Evolutionary conservation across 2,888 invertebrate genomes (phyloP), one percentile per base, ranked within the genome.

Genomic region (Pristionchus exspectatus): DNA sequence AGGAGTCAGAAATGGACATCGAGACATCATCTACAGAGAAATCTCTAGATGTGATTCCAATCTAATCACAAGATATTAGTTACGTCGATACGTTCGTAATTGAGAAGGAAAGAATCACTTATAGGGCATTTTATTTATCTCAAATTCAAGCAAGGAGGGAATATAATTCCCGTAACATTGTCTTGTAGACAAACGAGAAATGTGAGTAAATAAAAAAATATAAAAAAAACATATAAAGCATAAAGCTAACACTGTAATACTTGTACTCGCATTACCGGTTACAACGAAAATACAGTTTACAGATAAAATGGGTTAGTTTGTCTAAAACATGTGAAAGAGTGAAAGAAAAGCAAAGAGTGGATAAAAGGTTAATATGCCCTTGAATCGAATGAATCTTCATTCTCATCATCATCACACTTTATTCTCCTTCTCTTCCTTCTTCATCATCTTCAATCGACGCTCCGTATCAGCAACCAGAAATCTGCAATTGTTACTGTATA

Each of bases 1-100:
- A 27, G 87, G 87, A 74, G 69, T 66, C 33, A 87, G 87, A n/a
- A 87, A 87, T 38, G 87, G 54, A 69, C n/a, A 50, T 21, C 50
- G 44, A n/a, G 87, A 33, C 24, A 87, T 24, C 87, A 87, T 87
- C 87, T 87, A 14, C 3, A 33, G 3, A 24, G 0, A 33, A 5
- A 10, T 21, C 0, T 38, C n/a, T 9, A 38, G 38, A 72, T 33
- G 24, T 74, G 10, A 9, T 21, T 16, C 74, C 14, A 38, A 30
- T 69, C 69, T 69, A 27, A 24, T n/a, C 21, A n/a, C 7, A 21
- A 21, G 63, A 30, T 69, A 30, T 21, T 18, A 30, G 9, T 2
- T 16, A 30, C 30, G 69, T 30, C 33, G 69, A 4, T 14, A 30
- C 69, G 30, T 30, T 69, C 10, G 69, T 14, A 30, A 69, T 7